phyloP scores from a whole-genome alignment of 1,140 invertebrate species.

The Lerema accius region DNA sequence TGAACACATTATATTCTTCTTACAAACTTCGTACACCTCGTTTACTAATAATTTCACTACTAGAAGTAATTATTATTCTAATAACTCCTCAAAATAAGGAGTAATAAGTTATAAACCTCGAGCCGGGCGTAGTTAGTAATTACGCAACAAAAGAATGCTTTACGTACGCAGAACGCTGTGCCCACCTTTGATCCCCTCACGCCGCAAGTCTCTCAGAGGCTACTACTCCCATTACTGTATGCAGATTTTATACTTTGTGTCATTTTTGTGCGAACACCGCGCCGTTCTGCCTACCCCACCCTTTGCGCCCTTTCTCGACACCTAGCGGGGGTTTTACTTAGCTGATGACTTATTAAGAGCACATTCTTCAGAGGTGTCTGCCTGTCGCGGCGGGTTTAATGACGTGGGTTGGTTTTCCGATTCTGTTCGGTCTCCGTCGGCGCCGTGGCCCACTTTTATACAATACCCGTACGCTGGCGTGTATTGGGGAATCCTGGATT shows the following conservation, averaged over 20 bases:
- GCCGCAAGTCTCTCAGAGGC: conserved; percentile 66
- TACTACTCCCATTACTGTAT: conserved; percentile 71
- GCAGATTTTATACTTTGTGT: conserved; percentile 79
- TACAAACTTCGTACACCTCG: too few species aligned
- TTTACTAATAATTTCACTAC: too few species aligned
- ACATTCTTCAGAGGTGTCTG: conserved; percentile 80
- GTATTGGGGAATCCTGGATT: conserved; percentile 39
- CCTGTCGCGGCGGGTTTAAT: conserved; percentile 73
- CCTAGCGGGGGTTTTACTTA: conserved; percentile 71
- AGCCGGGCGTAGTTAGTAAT: conserved; percentile 12
- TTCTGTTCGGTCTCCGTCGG: conserved; percentile 43
- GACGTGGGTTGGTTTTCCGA: conserved; percentile 61
- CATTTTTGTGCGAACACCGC: conserved; percentile 71
- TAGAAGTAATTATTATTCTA: too few species aligned
- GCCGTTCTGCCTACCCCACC: conserved; percentile 28
- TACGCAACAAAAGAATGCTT: conserved; percentile 22
- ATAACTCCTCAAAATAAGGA: conserved; percentile 17
- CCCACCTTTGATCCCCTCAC: conserved; percentile 67
- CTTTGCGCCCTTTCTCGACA: conserved; percentile 41
- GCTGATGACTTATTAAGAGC: conserved; percentile 82
- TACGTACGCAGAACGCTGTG: conserved; percentile 14
- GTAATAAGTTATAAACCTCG: conserved; percentile 12
- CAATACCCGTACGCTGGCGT: conserved; percentile 39
- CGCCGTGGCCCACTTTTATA: conserved; percentile 50
- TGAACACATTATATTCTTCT: too few species aligned